These are phyloP conservation scores for Mallotus villosus DNA, from an alignment of 2,797 vertebrate genomes.

Conservation along the genomic window DNA sequence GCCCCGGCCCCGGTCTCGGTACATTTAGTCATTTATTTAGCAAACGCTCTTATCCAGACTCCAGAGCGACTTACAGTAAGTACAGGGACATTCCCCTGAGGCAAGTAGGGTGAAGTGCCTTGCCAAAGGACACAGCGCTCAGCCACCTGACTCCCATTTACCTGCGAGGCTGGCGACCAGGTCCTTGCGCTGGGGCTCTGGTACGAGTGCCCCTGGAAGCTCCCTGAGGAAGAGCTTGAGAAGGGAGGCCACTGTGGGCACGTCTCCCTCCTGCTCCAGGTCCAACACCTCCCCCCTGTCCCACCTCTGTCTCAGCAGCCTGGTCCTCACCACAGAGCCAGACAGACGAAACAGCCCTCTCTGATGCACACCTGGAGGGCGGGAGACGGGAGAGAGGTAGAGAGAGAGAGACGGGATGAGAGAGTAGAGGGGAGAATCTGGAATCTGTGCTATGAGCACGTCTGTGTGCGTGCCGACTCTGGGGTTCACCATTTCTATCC, in stretches of 20 bases:
- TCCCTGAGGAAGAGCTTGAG: constrained; percentile 84
- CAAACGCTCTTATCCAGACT: no score
- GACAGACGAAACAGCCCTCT: constrained; percentile 78
- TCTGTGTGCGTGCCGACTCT: background rate
- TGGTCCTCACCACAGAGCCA: constrained; percentile 73
- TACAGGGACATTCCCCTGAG: no score
- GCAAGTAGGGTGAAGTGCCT: no score
- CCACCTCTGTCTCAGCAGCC: constrained; percentile 73
- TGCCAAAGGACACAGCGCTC: no score
- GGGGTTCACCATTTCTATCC: constrained; percentile 70
- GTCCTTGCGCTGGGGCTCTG: constrained; percentile 63
- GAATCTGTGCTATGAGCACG: background rate
- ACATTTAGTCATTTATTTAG: constrained; percentile 33
- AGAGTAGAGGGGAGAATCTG: background rate
- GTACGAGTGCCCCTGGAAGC: constrained; percentile 77
- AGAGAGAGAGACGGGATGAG: background rate
- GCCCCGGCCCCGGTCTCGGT: constrained; percentile 20
- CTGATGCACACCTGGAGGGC: constrained; percentile 66
- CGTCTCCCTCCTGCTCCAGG: constrained; percentile 69
- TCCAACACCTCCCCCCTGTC: constrained; percentile 74
- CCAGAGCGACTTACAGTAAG: no score
- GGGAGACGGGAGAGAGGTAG: background rate
- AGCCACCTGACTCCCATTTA: no score
- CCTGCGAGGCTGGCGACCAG: constrained; percentile 71
- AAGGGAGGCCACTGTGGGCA: constrained; percentile 78